A percentile compares a stretch with the other conserved stretches of the same genome.
Conservation (phyloP, 2,888 invertebrate genomes). For the Cylindroiulus punctatus region DNA sequence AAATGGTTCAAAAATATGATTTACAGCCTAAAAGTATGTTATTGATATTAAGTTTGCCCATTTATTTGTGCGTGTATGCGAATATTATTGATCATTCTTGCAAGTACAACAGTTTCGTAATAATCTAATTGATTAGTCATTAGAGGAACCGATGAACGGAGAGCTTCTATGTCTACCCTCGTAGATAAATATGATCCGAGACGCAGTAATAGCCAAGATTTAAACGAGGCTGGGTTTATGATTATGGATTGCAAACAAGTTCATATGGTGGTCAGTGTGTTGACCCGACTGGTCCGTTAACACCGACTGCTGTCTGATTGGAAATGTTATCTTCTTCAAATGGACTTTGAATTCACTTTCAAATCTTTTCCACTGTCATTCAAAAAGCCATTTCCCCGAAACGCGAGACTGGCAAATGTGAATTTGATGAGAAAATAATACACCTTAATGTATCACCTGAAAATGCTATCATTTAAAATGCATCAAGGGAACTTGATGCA, state of each 20-base stretch:
- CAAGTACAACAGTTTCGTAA: not conserved
- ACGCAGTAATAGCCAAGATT: not conserved
- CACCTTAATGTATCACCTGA: too few species aligned
- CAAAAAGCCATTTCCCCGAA: too few species aligned
- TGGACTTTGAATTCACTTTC: not conserved
- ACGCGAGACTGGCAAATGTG: too few species aligned
- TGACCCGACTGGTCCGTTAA: not conserved
- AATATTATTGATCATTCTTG: not conserved
- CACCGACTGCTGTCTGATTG: not conserved
- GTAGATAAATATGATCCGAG: not conserved
- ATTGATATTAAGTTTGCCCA: not conserved
- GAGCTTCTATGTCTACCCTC: not conserved
- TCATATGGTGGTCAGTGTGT: constrained; percentile 2
- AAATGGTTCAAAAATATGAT: constrained; percentile 19
- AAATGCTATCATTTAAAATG: too few species aligned
- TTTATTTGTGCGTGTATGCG: not conserved
- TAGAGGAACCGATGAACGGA: not conserved
- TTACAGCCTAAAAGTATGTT: not conserved
- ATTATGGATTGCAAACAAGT: constrained; percentile 4
- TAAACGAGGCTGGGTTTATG: not conserved
- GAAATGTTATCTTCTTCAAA: not conserved
- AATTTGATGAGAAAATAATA: too few species aligned
- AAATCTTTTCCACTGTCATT: too few species aligned
- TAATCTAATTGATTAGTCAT: constrained; percentile 15
- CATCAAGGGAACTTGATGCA: too few species aligned